These are phyloP conservation scores for Callipepla californica DNA, from an alignment of 2,113 vertebrate genomes.

Conservation along the genomic window DNA sequence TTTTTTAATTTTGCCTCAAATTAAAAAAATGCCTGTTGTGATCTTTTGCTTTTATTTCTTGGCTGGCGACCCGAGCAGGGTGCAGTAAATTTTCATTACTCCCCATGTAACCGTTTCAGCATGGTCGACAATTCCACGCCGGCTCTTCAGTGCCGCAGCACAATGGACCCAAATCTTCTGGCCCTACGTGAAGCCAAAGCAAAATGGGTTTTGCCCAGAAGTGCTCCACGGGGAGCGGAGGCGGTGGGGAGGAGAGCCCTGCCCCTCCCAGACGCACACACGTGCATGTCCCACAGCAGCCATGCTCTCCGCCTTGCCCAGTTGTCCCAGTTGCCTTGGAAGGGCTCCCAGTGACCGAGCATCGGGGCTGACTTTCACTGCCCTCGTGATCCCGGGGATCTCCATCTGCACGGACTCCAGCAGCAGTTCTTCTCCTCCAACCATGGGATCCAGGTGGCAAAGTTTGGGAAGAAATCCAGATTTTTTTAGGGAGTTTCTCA, in stretches of 20 bases:
- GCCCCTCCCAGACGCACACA: neutral
- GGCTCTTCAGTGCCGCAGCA: constrained; percentile 46
- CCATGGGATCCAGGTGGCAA: rapidly evolving
- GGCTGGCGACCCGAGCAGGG: constrained; percentile 24
- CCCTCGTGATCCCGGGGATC: neutral
- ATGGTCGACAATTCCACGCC: constrained; percentile 54
- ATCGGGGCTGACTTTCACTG: neutral
- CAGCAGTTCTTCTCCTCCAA: neutral
- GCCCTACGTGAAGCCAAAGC: constrained; percentile 65
- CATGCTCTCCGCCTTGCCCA: neutral
- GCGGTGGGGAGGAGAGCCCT: constrained; percentile 15
- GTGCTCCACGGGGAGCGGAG: constrained; percentile 55
- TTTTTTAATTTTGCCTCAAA: constrained; percentile 70
- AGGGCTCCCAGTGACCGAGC: neutral
- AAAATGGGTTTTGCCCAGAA: constrained; percentile 72
- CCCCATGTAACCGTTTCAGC: constrained; percentile 61
- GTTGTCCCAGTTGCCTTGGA: neutral
- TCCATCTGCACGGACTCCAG: rapidly evolving
- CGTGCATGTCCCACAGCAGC: neutral
- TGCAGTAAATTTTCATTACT: constrained; percentile 70
- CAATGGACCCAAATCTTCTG: constrained; percentile 60
- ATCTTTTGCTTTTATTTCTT: constrained; percentile 68
- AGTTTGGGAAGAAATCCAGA: neutral
- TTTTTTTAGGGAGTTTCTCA: neutral
- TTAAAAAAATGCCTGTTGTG: constrained; percentile 72